Base-by-base conservation (phyloP, 1,140 invertebrate species). In the Cydia splendana region DNA sequence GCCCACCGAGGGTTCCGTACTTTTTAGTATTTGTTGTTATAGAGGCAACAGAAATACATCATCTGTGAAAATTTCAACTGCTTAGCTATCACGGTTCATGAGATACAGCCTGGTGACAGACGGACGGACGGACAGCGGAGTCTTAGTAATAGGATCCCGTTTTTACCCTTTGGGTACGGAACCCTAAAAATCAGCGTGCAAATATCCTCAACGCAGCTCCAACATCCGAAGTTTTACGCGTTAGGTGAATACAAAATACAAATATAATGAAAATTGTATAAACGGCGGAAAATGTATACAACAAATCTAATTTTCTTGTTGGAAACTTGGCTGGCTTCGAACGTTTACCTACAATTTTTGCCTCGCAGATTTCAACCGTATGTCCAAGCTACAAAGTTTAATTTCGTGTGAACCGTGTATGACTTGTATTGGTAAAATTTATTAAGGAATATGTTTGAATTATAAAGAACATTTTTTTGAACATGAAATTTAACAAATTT, bases 231-330 rank as follows among this genome's bases (percentile, higher is more conserved):
- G 30, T 34, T 69, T 34, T 38, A 34, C 65, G 65, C 65, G n/a
- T 38, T 15, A 6, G 30, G 13, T 38, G 65, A 69, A 69, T 69
- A 69, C 28, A 28, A 13, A 65, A 65, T 13, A 28, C 65, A 34
- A 69, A 42, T 69, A 6, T 42, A 34, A 69, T 34, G 15, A 38
- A 69, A 69, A 69, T 69, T 38, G 15, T 69, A 69, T 69, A 69
- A 69, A 69, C 65, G 30, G 65, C 65, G 65, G 65, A 69, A 69
- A 69, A 69, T 69, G 53, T 57, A 69, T 5, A 69, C 65, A 69
- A 38, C 65, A 69, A 69, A 69, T 69, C 65, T 69, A 69, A 69
- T 69, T 69, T 69, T 69, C 65, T 69, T 69, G 30, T 69, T 69
- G 5, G 28, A 69, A 69, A 69, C 65, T 69, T 69, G 65, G 65